phyloP scores from a whole-genome alignment of 2,888 invertebrate genomes.

The Sphaeridia pumilis region DNA sequence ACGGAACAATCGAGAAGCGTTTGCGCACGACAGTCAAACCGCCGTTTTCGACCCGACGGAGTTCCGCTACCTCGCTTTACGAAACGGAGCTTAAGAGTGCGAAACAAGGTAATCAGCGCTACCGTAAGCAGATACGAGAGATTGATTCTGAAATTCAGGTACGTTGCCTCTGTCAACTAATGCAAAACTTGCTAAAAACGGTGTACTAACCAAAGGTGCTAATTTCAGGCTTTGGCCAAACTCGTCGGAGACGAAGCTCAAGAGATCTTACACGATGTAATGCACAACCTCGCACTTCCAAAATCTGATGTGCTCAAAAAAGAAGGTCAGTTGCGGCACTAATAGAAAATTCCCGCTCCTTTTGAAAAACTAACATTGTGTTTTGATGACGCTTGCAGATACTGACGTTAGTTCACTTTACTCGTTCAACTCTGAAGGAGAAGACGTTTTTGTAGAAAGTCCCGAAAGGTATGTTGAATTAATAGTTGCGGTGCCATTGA shows the following conservation, averaged over 20 bases:
- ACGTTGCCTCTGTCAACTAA: not conserved
- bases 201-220: not conserved
- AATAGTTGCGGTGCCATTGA: not conserved
- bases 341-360: not conserved
- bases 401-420: constrained; percentile 47
- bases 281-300: constrained; percentile 30
- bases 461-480: constrained; percentile 15
- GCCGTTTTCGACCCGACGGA: constrained; percentile 46
- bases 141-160: constrained; percentile 71
- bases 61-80: constrained; percentile 69
- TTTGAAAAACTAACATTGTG: constrained; percentile 1
- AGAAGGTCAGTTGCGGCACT: constrained; percentile 22
- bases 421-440: constrained; percentile 45
- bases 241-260: constrained; percentile 33
- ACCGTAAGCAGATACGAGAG: constrained; percentile 68
- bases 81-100: constrained; percentile 73
- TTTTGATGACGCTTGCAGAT: constrained; percentile 16
- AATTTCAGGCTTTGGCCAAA: constrained; percentile 30
- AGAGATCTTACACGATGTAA: constrained; percentile 31
- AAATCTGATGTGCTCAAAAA: constrained; percentile 34
- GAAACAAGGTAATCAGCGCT: constrained; percentile 69
- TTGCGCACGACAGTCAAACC: constrained; percentile 78
- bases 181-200: not conserved
- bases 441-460: constrained; percentile 39
- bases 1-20: constrained; percentile 68